Percentiles rank a stretch among this genome's conserved stretches.
Conservation (phyloP, 2,888 invertebrate genomes). For the Ormyrus thymus region DNA sequence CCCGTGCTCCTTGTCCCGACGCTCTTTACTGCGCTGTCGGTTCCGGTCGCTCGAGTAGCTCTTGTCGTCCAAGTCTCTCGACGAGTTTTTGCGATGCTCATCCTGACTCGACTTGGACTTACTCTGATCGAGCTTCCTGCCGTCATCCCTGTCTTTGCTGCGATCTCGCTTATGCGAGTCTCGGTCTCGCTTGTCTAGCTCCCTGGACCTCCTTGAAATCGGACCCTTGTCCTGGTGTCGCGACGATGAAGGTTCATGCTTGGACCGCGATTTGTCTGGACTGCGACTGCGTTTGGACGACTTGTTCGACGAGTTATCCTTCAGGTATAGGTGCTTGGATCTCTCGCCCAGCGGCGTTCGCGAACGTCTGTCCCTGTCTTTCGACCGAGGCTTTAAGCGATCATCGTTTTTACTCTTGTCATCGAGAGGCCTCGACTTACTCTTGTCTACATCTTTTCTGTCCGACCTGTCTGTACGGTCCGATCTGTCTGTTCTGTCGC, state of each 20-base stretch:
- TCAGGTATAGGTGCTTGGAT: constrained; percentile 67
- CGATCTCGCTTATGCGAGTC: constrained; percentile 68
- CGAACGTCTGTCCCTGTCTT: constrained; percentile 71
- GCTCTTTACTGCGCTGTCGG: constrained; percentile 70
- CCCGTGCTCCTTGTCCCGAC: constrained; percentile 66
- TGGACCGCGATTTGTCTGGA: constrained; percentile 68
- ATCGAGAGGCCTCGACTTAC: constrained; percentile 16
- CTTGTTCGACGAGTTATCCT: constrained; percentile 63
- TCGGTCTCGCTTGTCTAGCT: constrained; percentile 54
- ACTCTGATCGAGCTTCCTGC: constrained; percentile 62
- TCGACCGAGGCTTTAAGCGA: constrained; percentile 67
- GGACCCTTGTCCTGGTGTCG: constrained; percentile 39
- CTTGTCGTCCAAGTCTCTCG: constrained; percentile 67
- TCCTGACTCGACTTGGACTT: constrained; percentile 70
- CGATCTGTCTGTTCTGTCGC: constrained; percentile 44
- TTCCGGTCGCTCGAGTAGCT: constrained; percentile 76
- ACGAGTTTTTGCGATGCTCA: constrained; percentile 72
- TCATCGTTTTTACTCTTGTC: constrained; percentile 64
- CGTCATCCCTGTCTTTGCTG: constrained; percentile 68
- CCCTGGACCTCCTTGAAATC: neutral
- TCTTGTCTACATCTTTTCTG: constrained; percentile 39
- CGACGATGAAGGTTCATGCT: constrained; percentile 55
- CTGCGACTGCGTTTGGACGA: constrained; percentile 67
- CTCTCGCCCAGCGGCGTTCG: constrained; percentile 69
- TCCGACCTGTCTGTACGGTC: constrained; percentile 45